Conservation (phyloP, 2,113 vertebrate genomes). For the Struthio camelus region DNA sequence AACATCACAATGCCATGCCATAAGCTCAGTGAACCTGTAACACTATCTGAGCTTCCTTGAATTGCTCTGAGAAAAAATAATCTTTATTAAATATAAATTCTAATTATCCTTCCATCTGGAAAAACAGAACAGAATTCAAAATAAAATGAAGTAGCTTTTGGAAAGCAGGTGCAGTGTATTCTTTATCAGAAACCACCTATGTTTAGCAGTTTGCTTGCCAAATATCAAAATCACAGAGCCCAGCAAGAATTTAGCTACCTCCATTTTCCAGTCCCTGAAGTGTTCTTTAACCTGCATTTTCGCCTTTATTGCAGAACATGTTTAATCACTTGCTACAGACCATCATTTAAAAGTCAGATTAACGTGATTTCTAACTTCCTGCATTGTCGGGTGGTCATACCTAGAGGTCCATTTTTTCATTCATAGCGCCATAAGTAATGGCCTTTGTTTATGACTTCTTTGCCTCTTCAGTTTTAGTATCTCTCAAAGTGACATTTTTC, state of each 20-base stretch:
- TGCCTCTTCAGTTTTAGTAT: background rate
- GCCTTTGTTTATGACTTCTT: background rate
- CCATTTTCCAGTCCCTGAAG: background rate
- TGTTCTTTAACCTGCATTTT: background rate
- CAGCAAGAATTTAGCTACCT: background rate
- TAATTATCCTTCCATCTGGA: background rate
- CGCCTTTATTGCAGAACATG: background rate
- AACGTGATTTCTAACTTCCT: background rate
- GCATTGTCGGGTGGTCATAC: background rate
- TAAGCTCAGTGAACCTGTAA: background rate
- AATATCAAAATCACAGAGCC: background rate
- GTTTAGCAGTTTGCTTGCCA: background rate
- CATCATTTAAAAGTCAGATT: background rate
- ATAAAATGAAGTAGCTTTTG: background rate
- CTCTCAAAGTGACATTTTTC: background rate
- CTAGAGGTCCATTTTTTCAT: background rate
- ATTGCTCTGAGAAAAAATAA: background rate
- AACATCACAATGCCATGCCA: background rate
- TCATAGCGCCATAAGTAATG: background rate
- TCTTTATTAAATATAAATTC: background rate
- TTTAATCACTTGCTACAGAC: background rate
- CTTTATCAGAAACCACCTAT: background rate
- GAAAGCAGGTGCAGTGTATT: background rate
- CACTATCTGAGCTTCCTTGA: background rate
- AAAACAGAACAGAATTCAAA: background rate